phyloP scores from a whole-genome alignment of 1,140 invertebrate species.

The Branchinecta lindahli region DNA sequence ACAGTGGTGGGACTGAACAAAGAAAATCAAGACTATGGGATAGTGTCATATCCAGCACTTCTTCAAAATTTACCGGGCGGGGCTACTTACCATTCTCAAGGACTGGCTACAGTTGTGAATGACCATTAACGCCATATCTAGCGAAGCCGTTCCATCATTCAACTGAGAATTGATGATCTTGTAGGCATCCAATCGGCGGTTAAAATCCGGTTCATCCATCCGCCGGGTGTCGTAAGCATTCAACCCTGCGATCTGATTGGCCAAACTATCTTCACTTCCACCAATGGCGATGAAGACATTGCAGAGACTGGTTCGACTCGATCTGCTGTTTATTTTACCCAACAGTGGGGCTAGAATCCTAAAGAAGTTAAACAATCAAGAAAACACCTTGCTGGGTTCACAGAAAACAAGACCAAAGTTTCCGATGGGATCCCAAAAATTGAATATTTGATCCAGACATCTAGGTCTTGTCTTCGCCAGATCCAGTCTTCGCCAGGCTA shows the following conservation, averaged over 20 bases:
- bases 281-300: constrained; percentile 26
- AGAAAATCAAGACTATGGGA: no score
- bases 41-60: no score
- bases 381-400: constrained; percentile 17
- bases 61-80: no score
- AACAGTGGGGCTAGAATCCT: constrained; percentile 29
- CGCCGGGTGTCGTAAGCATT: constrained; percentile 72
- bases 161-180: constrained; percentile 43
- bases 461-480: no score
- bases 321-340: constrained; percentile 25
- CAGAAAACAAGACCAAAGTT: no score
- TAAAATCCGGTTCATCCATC: constrained; percentile 83
- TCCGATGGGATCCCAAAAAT: no score
- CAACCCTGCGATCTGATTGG: constrained; percentile 44
- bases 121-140: constrained; percentile 51
- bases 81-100: constrained; percentile 40
- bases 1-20: no score
- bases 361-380: constrained; percentile 20
- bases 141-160: constrained; percentile 37
- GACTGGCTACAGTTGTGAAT: constrained; percentile 69
- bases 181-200: constrained; percentile 55
- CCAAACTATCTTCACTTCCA: constrained; percentile 30
- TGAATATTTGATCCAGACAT: no score
- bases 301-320: constrained; percentile 28
- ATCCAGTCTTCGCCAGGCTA: no score